phyloP scores from a whole-genome alignment of 2,797 vertebrate species.

The Scolopax bukidnonensis region DNA sequence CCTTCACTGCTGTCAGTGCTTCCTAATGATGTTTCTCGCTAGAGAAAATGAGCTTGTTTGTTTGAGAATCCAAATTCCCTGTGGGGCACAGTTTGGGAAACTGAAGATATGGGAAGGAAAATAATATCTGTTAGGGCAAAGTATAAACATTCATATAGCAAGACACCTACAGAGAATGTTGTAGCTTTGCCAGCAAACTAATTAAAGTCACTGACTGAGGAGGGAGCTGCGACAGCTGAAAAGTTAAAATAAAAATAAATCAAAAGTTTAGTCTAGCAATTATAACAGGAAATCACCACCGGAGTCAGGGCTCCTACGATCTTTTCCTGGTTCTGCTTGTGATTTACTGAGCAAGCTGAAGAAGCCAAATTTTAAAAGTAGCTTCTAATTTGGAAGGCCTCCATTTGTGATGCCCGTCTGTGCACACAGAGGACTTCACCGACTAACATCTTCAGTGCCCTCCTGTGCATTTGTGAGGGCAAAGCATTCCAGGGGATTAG shows the following conservation, averaged over 20 bases:
- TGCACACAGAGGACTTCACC: background rate
- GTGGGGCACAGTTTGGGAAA: conserved; percentile 22
- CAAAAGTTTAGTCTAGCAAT: conserved; percentile 37
- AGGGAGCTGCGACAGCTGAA: conserved; percentile 1
- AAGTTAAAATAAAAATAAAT: conserved; percentile 60
- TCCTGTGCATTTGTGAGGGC: background rate
- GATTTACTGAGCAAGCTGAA: background rate
- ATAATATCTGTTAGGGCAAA: background rate
- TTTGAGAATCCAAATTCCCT: conserved; percentile 31
- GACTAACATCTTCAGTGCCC: background rate
- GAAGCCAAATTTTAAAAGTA: background rate
- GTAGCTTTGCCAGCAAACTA: conserved; percentile 31
- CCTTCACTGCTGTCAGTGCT: conserved; percentile 21
- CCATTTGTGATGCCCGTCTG: background rate
- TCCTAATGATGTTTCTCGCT: conserved; percentile 35
- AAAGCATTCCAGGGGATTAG: background rate
- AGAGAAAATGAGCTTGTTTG: conserved; percentile 48
- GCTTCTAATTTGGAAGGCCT: background rate
- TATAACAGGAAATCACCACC: conserved; percentile 20
- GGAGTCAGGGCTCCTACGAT: background rate
- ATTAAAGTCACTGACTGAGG: conserved; percentile 12
- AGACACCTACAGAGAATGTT: conserved; percentile 44
- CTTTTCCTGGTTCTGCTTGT: conserved; percentile 30
- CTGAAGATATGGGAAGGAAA: conserved; percentile 36
- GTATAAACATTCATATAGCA: background rate